These are phyloP conservation scores for Xylota segnis DNA, from an alignment of 2,888 invertebrate genomes.

Conservation along the genomic window DNA sequence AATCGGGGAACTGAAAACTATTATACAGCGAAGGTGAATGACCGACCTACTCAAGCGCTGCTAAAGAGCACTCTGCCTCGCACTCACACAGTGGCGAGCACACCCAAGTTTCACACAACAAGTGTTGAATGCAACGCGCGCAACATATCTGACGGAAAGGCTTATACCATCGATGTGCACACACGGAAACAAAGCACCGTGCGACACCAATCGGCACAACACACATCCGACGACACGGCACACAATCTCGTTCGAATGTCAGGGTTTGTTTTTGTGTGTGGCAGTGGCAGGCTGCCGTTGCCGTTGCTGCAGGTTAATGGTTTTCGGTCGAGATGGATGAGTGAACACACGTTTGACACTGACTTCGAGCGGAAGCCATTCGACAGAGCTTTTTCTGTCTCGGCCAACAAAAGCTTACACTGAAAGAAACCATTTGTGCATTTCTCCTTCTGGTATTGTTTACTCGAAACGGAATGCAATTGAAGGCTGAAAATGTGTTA, in stretches of 20 bases:
- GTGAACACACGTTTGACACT: constrained; percentile 56
- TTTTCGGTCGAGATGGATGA: constrained; percentile 39
- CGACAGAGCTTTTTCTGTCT: constrained; percentile 22
- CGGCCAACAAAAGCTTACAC: constrained; percentile 41
- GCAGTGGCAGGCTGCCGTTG: constrained; percentile 8
- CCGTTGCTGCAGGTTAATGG: not conserved
- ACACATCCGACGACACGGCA: constrained; percentile 24
- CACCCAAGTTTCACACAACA: constrained; percentile 59
- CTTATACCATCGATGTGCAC: constrained; percentile 35
- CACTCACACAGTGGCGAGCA: constrained; percentile 38
- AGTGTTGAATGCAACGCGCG: constrained; percentile 73
- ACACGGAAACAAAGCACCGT: constrained; percentile 59
- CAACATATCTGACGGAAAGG: constrained; percentile 42
- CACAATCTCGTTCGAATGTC: constrained; percentile 63
- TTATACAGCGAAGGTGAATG: constrained; percentile 82
- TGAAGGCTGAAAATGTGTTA: constrained; percentile 60
- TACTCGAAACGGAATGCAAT: constrained; percentile 46
- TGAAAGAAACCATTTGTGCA: constrained; percentile 33
- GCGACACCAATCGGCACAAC: constrained; percentile 42
- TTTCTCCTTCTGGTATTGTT: constrained; percentile 10
- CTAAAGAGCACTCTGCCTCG: constrained; percentile 40
- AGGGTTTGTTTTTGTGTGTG: constrained; percentile 51
- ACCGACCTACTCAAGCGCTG: constrained; percentile 85
- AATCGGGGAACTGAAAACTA: constrained; percentile 5
- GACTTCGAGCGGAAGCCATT: constrained; percentile 33